A percentile compares a stretch with the other conserved stretches of the same genome.
Conservation (phyloP, 2,113 vertebrate species). For the Passer domesticus region DNA sequence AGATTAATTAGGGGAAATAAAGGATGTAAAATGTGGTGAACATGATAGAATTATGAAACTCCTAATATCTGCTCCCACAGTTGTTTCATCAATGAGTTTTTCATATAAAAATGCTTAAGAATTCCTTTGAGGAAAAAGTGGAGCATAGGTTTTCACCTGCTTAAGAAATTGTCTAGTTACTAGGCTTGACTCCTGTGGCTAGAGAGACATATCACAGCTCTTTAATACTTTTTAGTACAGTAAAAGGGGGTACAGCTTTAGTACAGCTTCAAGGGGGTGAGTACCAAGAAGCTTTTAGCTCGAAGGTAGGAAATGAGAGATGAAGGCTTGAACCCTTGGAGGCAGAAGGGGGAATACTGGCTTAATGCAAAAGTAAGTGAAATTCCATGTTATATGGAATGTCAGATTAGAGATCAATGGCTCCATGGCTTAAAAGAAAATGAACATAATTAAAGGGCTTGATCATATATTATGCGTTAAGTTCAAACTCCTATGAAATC, state of each 20-base stretch:
- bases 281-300: conserved; percentile 7
- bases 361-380: conserved; percentile 54
- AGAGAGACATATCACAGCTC: neutral
- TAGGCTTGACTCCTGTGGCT: neutral
- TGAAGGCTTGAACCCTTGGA: conserved; percentile 28
- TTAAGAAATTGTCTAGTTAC: neutral
- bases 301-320: conserved; percentile 36
- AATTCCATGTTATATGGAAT: conserved; percentile 53
- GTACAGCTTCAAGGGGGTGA: neutral
- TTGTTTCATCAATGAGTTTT: neutral
- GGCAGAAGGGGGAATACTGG: neutral
- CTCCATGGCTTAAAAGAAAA: conserved; percentile 40
- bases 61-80: neutral
- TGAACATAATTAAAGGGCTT: conserved; percentile 54
- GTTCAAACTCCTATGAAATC: conserved; percentile 39
- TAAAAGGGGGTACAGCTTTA: neutral
- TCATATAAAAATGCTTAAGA: neutral
- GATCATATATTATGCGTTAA: conserved; percentile 25
- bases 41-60: neutral
- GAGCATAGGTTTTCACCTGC: neutral
- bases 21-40: neutral
- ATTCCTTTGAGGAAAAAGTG: neutral
- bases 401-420: conserved; percentile 55
- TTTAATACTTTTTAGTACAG: conserved; percentile 25
- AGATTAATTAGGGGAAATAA: neutral